Evolutionary conservation across 2,797 vertebrate genomes (phyloP).

Genomic region (Myoxocephalus aenaeus): DNA sequence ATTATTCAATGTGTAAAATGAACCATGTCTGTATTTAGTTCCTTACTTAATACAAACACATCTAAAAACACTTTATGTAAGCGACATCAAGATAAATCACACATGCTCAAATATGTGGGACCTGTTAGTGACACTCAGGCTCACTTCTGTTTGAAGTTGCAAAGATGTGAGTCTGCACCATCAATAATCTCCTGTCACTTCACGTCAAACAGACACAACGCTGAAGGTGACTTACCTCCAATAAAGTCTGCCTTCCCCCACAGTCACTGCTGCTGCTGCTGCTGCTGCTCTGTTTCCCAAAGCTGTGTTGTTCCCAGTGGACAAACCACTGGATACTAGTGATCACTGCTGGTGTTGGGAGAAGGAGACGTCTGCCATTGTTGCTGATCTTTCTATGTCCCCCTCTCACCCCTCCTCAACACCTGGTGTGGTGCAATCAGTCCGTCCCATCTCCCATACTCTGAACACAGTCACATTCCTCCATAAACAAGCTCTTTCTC

Average conservation of each 20-base stretch:
- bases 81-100: slow-evolving; percentile 12
- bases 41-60: not conserved
- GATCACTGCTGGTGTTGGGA: slow-evolving; percentile 18
- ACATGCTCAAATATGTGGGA: slow-evolving; percentile 3
- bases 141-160: slow-evolving; percentile 25
- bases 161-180: slow-evolving; percentile 11
- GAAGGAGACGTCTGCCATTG: slow-evolving; percentile 41
- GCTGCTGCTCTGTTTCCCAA: slow-evolving; percentile 45
- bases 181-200: slow-evolving; percentile 52
- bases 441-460: slow-evolving; percentile 75
- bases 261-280: slow-evolving; percentile 47
- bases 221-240: slow-evolving; percentile 75
- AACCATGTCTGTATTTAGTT: not conserved
- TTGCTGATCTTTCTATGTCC: slow-evolving; percentile 41
- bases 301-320: slow-evolving; percentile 55
- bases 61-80: not conserved
- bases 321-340: slow-evolving; percentile 44
- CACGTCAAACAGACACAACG: slow-evolving; percentile 45
- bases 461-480: slow-evolving; percentile 78
- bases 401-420: slow-evolving; percentile 47
- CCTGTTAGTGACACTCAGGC: slow-evolving; percentile 1
- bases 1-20: slow-evolving; percentile 20
- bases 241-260: slow-evolving; percentile 45
- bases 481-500: slow-evolving; percentile 66
- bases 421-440: slow-evolving; percentile 59